These are phyloP conservation scores for Caenorhabditis sinica DNA, from an alignment of 2,888 invertebrate species.

Conservation along the genomic window DNA sequence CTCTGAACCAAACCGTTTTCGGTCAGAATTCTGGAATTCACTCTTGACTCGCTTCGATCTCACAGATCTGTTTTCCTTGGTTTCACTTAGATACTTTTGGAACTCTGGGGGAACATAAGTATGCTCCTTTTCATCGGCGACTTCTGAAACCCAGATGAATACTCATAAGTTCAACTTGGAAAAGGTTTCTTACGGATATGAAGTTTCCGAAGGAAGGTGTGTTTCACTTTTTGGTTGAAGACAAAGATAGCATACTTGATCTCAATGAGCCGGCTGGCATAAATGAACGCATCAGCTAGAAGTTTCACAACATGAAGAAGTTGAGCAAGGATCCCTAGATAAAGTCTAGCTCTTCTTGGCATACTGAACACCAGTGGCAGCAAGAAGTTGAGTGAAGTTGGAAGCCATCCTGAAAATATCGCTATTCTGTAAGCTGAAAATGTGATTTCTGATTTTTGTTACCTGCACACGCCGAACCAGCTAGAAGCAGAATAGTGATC, in stretches of 20 bases:
- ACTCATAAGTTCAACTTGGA: too few species aligned
- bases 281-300: slow-evolving; percentile 88
- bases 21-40: slow-evolving; percentile 53
- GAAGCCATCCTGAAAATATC: slow-evolving; percentile 70
- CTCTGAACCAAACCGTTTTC: slow-evolving; percentile 39
- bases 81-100: slow-evolving; percentile 75
- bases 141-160: slow-evolving; percentile 36
- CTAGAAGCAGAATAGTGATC: slow-evolving; percentile 77
- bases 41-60: slow-evolving; percentile 65
- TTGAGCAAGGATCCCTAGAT: slow-evolving; percentile 71
- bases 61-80: slow-evolving; percentile 74
- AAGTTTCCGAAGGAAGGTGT: not conserved
- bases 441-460: not conserved
- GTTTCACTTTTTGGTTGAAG: slow-evolving; percentile 62
- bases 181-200: slow-evolving; percentile 8
- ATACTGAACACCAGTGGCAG: slow-evolving; percentile 58
- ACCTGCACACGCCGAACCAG: slow-evolving; percentile 77
- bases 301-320: slow-evolving; percentile 84
- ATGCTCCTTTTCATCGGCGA: slow-evolving; percentile 37
- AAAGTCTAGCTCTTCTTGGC: slow-evolving; percentile 43
- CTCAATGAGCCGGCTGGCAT: slow-evolving; percentile 88
- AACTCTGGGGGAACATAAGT: slow-evolving; percentile 73
- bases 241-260: slow-evolving; percentile 85
- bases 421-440: too few species aligned
- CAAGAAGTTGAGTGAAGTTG: slow-evolving; percentile 74